These are phyloP conservation scores for Zonitis immaculata DNA, from an alignment of 2,888 invertebrate species.

Conservation along the genomic window DNA sequence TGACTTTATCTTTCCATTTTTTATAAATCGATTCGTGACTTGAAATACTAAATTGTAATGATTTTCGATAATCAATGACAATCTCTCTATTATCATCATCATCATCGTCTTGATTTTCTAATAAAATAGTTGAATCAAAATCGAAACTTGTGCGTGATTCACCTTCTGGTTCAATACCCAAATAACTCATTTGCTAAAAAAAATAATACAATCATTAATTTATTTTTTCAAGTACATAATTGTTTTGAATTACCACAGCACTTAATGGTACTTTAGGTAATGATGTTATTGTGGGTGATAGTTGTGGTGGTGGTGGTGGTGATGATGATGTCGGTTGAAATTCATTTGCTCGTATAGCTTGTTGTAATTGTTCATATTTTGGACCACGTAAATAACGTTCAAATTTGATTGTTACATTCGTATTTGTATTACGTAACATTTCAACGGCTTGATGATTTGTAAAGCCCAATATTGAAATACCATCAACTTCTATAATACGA, in stretches of 20 bases:
- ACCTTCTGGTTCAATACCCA: conserved; percentile 57
- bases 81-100: conserved; percentile 61
- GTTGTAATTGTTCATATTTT: conserved; percentile 77
- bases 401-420: conserved; percentile 63
- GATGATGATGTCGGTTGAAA: conserved; percentile 58
- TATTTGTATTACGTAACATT: conserved; percentile 76
- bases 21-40: conserved; percentile 68
- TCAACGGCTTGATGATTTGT: conserved; percentile 94
- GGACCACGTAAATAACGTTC: conserved; percentile 82
- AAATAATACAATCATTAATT: too few species aligned
- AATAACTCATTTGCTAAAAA: conserved; percentile 39
- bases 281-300: conserved; percentile 66
- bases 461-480: conserved; percentile 80
- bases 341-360: conserved; percentile 70
- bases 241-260: too few species aligned
- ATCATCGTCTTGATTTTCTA: conserved; percentile 47
- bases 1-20: conserved; percentile 70
- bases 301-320: too few species aligned
- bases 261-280: conserved; percentile 72
- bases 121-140: conserved; percentile 43
- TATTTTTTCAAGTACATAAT: too few species aligned
- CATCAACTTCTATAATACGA: conserved; percentile 95
- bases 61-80: conserved; percentile 57
- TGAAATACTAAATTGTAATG: conserved; percentile 48
- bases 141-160: conserved; percentile 62